phyloP scores from a whole-genome alignment of 2,113 vertebrate genomes.

The Aptenodytes patagonicus region DNA sequence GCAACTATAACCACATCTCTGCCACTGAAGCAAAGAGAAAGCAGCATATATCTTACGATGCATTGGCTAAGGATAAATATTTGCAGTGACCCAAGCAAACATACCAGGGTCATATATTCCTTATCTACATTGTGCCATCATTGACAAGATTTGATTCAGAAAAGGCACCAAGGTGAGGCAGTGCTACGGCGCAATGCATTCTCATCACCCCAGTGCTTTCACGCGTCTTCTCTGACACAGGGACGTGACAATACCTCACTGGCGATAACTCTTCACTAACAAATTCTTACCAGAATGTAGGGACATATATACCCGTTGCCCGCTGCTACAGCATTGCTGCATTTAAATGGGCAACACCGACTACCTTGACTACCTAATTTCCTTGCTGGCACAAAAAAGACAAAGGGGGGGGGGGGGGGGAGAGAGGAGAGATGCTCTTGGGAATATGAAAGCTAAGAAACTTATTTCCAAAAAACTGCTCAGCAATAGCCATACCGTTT shows the following conservation, averaged over 20 bases:
- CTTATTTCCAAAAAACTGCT: not conserved
- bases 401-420: not conserved
- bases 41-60: not conserved
- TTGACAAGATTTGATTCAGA: not conserved
- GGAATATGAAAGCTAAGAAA: not conserved
- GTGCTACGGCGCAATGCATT: fast-evolving
- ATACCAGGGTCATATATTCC: not conserved
- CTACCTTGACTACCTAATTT: not conserved
- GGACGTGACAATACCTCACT: not conserved
- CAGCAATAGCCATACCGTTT: not conserved
- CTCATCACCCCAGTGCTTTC: not conserved
- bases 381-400: not conserved
- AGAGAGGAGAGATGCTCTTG: not conserved
- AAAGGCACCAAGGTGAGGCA: not conserved
- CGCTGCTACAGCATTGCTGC: not conserved
- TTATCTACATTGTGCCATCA: not conserved
- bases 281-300: not conserved
- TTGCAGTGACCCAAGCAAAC: not conserved
- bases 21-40: not conserved
- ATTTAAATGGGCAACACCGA: not conserved
- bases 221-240: fast-evolving
- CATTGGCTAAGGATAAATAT: not conserved
- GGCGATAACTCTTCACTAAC: not conserved
- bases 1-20: not conserved
- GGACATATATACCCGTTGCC: fast-evolving